Conservation (phyloP, 2,888 invertebrate genomes). For the Aleiodes leptofemur region DNA sequence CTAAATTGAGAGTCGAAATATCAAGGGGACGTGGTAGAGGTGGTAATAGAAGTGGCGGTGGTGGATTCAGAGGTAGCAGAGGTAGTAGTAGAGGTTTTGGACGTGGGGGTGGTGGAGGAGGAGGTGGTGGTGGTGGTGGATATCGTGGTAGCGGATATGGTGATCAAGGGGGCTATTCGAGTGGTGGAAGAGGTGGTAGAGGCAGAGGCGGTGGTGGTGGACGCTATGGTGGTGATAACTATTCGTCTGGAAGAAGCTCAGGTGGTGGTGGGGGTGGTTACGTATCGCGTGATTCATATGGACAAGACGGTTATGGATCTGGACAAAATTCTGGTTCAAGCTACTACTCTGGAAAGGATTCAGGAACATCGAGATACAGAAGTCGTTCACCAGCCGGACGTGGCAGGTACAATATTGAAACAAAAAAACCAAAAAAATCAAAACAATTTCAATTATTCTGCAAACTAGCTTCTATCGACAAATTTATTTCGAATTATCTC, state of each 20-base stretch:
- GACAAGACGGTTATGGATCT: constrained; percentile 69
- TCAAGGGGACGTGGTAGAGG: constrained; percentile 88
- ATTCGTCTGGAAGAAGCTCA: constrained; percentile 64
- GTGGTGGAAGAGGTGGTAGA: constrained; percentile 67
- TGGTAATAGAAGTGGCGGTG: constrained; percentile 80
- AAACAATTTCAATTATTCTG: background rate
- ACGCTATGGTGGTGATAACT: constrained; percentile 73
- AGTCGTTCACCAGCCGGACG: constrained; percentile 77
- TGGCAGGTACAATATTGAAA: constrained; percentile 75
- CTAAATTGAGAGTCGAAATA: constrained; percentile 91
- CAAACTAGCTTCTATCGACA: constrained; percentile 26
- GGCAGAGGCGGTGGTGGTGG: constrained; percentile 68
- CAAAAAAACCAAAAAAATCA: constrained; percentile 25
- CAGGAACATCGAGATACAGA: constrained; percentile 76
- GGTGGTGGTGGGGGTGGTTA: constrained; percentile 70
- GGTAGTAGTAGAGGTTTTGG: constrained; percentile 75
- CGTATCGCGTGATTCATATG: constrained; percentile 70
- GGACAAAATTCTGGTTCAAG: constrained; percentile 28
- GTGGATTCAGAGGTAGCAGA: constrained; percentile 77
- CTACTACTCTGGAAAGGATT: constrained; percentile 73
- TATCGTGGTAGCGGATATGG: constrained; percentile 75
- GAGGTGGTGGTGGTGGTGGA: constrained; percentile 76
- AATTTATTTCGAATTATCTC: constrained; percentile 22
- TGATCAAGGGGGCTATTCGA: constrained; percentile 77
- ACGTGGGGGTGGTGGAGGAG: constrained; percentile 75